A percentile compares a stretch with the other conserved stretches of the same genome.
Conservation (phyloP, 2,888 invertebrate species). For the Diarsia dahlii region DNA sequence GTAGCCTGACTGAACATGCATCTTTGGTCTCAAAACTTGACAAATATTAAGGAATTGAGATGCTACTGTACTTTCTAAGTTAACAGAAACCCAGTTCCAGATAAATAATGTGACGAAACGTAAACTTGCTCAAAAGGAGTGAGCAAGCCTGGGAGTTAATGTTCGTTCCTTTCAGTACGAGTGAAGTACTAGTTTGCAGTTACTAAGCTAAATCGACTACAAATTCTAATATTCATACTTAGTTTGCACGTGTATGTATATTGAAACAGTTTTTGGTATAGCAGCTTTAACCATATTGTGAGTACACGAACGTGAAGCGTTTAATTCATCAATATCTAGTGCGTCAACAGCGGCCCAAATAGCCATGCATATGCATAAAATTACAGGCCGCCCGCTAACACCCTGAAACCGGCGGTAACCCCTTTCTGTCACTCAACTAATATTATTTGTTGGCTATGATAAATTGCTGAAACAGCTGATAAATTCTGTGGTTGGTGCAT, state of each 20-base stretch:
- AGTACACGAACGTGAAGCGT: conserved; percentile 30
- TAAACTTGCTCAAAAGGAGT: background rate
- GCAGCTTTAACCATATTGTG: background rate
- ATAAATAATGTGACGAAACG: background rate
- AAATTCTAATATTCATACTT: background rate
- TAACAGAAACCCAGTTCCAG: too few relatives aligned
- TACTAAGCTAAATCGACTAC: background rate
- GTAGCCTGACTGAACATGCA: too few relatives aligned
- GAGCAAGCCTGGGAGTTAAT: too few relatives aligned
- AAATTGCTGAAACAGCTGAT: conserved; percentile 64
- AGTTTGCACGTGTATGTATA: background rate
- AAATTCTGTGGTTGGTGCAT: conserved; percentile 28
- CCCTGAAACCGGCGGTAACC: conserved; percentile 56
- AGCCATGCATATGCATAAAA: conserved; percentile 61
- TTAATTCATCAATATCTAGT: conserved; percentile 62
- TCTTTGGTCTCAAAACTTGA: background rate
- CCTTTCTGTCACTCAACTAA: conserved; percentile 60
- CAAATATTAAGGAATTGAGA: background rate
- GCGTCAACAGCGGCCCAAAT: conserved; percentile 52
- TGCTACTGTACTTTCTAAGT: background rate
- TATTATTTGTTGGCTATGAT: conserved; percentile 61
- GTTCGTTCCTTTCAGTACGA: too few relatives aligned
- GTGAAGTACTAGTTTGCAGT: too few relatives aligned
- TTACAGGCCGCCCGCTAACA: conserved; percentile 48
- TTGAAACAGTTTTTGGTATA: conserved; percentile 4